Evolutionary conservation across 2,113 vertebrate genomes (phyloP).

Genomic region (Fulmarus glacialis): DNA sequence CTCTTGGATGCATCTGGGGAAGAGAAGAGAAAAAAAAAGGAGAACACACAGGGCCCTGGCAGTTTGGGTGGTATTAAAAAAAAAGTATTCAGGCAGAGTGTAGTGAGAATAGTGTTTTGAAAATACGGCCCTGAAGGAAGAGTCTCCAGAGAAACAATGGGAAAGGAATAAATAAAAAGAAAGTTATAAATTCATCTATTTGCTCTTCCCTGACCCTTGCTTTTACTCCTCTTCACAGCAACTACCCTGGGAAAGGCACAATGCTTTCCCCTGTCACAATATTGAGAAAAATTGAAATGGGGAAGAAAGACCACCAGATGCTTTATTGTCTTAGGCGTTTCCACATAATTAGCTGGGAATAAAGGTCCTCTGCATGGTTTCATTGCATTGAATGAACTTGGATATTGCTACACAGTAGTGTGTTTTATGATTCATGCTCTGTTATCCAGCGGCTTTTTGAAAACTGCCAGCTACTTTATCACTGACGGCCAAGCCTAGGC

Average conservation of each 20-base stretch:
- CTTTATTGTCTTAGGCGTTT: conserved; percentile 98
- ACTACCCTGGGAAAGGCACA: conserved; percentile 88
- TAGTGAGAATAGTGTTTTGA: conserved; percentile 84
- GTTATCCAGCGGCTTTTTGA: conserved; percentile 83
- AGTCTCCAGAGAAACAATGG: conserved; percentile 84
- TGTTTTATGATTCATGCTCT: conserved; percentile 89
- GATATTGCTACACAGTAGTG: conserved; percentile 90
- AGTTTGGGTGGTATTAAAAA: conserved; percentile 85
- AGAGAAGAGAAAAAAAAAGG: not conserved
- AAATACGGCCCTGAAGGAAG: conserved; percentile 81
- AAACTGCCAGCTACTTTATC: conserved; percentile 87
- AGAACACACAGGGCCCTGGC: conserved; percentile 62
- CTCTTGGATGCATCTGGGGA: not conserved
- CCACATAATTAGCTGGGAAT: conserved; percentile 98
- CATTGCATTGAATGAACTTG: conserved; percentile 97
- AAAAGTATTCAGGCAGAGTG: conserved; percentile 75
- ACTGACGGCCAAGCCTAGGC: conserved; percentile 78
- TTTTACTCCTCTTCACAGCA: conserved; percentile 83
- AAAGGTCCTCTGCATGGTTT: conserved; percentile 91
- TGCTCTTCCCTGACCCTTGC: conserved; percentile 95
- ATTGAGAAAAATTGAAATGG: conserved; percentile 91
- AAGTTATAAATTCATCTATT: conserved; percentile 99
- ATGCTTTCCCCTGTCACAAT: conserved; percentile 97
- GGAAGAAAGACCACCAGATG: conserved; percentile 98
- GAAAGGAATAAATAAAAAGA: conserved; percentile 88